Percentiles rank a stretch among this genome's conserved stretches.
phyloP scores from a whole-genome alignment of 2,888 invertebrate species.

The Troides aeacus region DNA sequence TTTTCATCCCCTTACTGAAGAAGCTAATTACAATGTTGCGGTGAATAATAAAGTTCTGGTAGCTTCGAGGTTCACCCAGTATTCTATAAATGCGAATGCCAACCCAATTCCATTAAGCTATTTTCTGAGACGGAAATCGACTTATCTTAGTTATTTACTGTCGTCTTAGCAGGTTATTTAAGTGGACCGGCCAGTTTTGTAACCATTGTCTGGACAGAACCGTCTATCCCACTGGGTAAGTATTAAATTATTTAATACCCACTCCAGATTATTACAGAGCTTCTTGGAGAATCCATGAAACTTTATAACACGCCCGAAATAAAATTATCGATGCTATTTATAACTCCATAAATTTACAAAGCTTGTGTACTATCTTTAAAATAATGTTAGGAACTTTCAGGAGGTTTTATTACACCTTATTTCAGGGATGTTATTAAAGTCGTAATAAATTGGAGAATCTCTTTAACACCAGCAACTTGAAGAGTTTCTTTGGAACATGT shows the following conservation, averaged over 20 bases:
- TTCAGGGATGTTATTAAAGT: slow-evolving; percentile 17
- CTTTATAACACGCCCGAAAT: not conserved
- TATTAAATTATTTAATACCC: slow-evolving; percentile 20
- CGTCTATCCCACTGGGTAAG: slow-evolving; percentile 36
- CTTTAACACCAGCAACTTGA: slow-evolving; percentile 17
- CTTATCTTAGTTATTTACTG: slow-evolving; percentile 38
- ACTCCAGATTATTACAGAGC: not conserved
- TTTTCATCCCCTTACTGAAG: not conserved
- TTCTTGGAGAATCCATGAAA: not conserved
- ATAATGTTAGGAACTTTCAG: slow-evolving; percentile 10
- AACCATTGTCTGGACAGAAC: slow-evolving; percentile 39
- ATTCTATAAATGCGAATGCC: slow-evolving; percentile 29
- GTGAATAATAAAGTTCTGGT: slow-evolving; percentile 7
- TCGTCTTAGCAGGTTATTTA: slow-evolving; percentile 36
- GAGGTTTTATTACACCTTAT: slow-evolving; percentile 18
- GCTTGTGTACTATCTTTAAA: slow-evolving; percentile 1
- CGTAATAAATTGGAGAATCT: slow-evolving; percentile 23
- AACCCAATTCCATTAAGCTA: slow-evolving; percentile 28
- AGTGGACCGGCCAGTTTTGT: slow-evolving; percentile 37
- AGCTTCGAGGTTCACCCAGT: slow-evolving; percentile 7
- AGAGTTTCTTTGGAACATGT: slow-evolving; percentile 19
- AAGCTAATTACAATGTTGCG: slow-evolving; percentile 10
- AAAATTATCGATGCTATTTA: slow-evolving; percentile 8
- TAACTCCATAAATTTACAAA: not conserved
- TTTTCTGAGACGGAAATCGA: slow-evolving; percentile 35